phyloP scores from a whole-genome alignment of 2,797 vertebrate species.

The Anguilla pacifica region DNA sequence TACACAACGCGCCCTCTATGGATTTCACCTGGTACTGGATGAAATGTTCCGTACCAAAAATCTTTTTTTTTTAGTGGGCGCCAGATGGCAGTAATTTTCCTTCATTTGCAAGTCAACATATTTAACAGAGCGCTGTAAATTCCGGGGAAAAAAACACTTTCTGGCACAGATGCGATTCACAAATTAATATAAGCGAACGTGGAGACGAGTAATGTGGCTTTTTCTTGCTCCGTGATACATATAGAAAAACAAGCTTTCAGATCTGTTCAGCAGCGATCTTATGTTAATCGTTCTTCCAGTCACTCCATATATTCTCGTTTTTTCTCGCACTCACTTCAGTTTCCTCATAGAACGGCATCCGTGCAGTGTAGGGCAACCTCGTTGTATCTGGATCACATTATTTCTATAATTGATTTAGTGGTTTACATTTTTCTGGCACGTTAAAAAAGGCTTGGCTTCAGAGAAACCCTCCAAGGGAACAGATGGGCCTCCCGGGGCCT shows the following conservation, averaged over 20 bases:
- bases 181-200: not conserved
- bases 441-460: slow-evolving; percentile 17
- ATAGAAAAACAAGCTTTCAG: not conserved
- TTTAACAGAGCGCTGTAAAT: not conserved
- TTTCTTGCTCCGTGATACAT: not conserved
- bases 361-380: not conserved
- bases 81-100: not conserved
- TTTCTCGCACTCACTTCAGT: not conserved
- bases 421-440: slow-evolving; percentile 19
- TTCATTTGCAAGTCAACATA: not conserved
- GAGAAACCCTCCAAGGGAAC: slow-evolving; percentile 24
- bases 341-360: not conserved
- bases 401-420: slow-evolving; percentile 10
- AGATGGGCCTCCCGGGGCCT: slow-evolving; percentile 6
- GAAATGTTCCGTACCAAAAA: not conserved
- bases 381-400: slow-evolving; percentile 23
- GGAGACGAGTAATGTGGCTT: not conserved
- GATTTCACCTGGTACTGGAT: not conserved
- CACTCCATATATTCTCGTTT: not conserved
- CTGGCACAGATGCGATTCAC: not conserved
- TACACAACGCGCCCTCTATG: not conserved
- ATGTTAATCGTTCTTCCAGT: not conserved
- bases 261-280: not conserved
- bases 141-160: not conserved
- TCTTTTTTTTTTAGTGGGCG: not conserved